Conservation (phyloP, 2,888 invertebrate species). For the Sinopyrophorus schimmeli region DNA sequence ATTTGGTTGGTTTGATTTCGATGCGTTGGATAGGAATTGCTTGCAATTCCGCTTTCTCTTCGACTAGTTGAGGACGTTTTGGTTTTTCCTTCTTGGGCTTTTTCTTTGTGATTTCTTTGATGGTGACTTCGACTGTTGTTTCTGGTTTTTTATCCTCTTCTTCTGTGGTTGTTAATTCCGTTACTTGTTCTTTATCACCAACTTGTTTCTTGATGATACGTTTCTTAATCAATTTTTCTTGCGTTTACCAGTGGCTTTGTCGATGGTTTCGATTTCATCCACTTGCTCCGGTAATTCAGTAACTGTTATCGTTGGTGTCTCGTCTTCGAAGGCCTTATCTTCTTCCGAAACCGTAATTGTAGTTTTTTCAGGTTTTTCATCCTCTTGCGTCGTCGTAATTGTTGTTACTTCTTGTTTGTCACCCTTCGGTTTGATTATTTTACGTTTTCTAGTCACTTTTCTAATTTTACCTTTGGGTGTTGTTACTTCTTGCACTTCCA, state of each 20-base stretch:
- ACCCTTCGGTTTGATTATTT: slow-evolving; percentile 39
- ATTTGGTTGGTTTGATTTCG: slow-evolving; percentile 37
- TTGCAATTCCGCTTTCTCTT: background rate
- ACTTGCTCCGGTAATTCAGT: slow-evolving; percentile 28
- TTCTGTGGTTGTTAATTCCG: slow-evolving; percentile 36
- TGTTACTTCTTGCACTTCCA: slow-evolving; percentile 31
- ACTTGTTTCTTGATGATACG: slow-evolving; percentile 22
- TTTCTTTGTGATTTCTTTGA: slow-evolving; percentile 24
- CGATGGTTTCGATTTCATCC: slow-evolving; percentile 24
- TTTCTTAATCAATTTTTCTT: slow-evolving; percentile 17
- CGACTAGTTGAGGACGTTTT: slow-evolving; percentile 50
- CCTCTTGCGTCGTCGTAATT: slow-evolving; percentile 50
- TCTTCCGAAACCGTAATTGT: slow-evolving; percentile 40
- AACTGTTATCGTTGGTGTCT: slow-evolving; percentile 31
- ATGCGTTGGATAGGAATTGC: background rate
- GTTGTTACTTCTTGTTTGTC: slow-evolving; percentile 51
- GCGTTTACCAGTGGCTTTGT: slow-evolving; percentile 30
- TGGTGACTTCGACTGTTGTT: slow-evolving; percentile 17
- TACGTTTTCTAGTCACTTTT: slow-evolving; percentile 30
- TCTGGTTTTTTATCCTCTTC: slow-evolving; percentile 37
- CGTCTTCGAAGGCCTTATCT: slow-evolving; percentile 27
- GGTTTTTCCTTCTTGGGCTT: slow-evolving; percentile 35
- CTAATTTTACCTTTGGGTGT: slow-evolving; percentile 33
- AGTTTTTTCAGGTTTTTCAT: slow-evolving; percentile 50
- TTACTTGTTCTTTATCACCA: slow-evolving; percentile 14